Percentiles rank a stretch among this genome's conserved stretches.
These are phyloP conservation scores for Dipodomys stephensi DNA, from an alignment of 2,113 vertebrate genomes.

Conservation along the genomic window DNA sequence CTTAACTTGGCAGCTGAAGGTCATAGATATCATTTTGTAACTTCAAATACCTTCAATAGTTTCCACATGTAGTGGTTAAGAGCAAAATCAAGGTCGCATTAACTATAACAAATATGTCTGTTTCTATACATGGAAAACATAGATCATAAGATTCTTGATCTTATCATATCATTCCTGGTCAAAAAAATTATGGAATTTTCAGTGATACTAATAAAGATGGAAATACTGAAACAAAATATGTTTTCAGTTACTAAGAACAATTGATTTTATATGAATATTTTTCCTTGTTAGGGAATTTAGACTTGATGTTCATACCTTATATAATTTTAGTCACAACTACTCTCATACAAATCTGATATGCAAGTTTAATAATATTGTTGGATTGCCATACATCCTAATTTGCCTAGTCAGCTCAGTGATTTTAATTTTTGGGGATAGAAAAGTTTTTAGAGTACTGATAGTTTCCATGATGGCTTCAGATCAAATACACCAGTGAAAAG, in stretches of 20 bases:
- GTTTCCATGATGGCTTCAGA: background rate
- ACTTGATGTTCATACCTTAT: background rate
- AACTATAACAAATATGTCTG: background rate
- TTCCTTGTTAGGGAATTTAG: background rate
- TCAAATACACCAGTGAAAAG: background rate
- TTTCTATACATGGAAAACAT: background rate
- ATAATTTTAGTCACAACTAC: background rate
- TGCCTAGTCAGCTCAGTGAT: background rate
- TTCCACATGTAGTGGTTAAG: background rate
- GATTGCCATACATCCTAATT: background rate
- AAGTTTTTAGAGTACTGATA: background rate
- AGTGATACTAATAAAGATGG: background rate
- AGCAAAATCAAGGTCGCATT: background rate
- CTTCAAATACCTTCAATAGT: background rate
- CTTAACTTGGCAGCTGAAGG: background rate
- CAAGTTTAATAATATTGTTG: background rate
- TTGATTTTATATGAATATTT: background rate
- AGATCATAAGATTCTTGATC: background rate
- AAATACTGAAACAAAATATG: background rate
- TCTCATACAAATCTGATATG: background rate
- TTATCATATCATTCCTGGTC: background rate
- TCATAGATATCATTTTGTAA: background rate
- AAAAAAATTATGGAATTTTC: background rate
- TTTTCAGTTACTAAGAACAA: background rate
- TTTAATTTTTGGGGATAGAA: background rate